Base-by-base conservation (phyloP, 2,797 vertebrate genomes). In the Myotis daubentonii region DNA sequence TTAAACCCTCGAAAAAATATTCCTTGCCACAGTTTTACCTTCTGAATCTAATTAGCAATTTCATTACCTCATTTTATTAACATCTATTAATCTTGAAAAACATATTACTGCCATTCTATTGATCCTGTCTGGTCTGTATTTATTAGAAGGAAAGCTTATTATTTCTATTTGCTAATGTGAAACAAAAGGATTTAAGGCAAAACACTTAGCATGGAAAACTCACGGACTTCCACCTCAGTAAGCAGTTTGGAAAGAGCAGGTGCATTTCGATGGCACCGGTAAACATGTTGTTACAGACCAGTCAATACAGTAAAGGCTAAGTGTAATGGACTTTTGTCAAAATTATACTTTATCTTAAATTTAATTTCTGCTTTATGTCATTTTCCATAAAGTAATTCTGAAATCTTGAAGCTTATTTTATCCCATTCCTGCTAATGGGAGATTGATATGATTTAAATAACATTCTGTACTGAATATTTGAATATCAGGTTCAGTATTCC, bases 341-440 rank as follows among this genome's bases (percentile, higher is more conserved):
- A 98, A 97, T 74, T 1, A 65, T 82, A 88, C 15, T 97, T 95
- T 97, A 95, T 94, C 96, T 98, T 97, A 76, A 97, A 97, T 86
- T 95, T 98, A 97, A 97, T 97, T 97, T 98, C 94, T 98, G 92
- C 97, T 98, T 97, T 96, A 94, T 97, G 94, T 94, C n/a, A 89
- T 75, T 97, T 98, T 97, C 70, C 44, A 83, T 90, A 95, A 60
- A 97, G 49, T 88, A 95, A 97, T 96, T 97, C 82, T 96, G 93
- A 62, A 97, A 96, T 96, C 47, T 51, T 93, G 75, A 19, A 95
- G 74, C 76, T 84, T 93, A 96, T 94, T 96, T 41, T 72, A 92
- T 96, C 93, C 88, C 22, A 8, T 87, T 89, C 20, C 78, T 96
- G 68, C 53, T 97, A 96, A 97, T 93, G 81, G 51, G 89, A 98